Evolutionary conservation across 2,113 vertebrate genomes (phyloP).

Genomic region (Isichthys henryi): DNA sequence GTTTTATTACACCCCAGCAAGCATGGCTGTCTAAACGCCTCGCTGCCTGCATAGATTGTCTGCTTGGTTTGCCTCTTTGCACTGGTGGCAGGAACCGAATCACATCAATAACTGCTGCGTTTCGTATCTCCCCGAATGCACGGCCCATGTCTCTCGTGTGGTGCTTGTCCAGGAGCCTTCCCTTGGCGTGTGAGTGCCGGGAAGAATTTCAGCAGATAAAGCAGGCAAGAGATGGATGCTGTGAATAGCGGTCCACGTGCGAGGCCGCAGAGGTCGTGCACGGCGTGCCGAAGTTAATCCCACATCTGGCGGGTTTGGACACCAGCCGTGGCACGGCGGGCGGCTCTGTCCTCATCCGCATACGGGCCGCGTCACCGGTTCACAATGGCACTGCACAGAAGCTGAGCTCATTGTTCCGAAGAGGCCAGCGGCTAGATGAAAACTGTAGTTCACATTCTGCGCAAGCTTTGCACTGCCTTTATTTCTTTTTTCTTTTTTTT

Average conservation of each 20-base stretch:
- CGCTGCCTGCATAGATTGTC: not conserved
- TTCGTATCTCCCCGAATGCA: not conserved
- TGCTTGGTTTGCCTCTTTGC: not conserved
- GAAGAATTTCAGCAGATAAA: not conserved
- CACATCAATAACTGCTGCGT: not conserved
- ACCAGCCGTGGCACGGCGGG: not conserved
- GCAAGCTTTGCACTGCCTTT: not conserved
- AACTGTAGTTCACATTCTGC: not conserved
- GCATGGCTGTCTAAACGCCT: not conserved
- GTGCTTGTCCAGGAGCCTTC: not conserved
- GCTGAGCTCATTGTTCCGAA: not conserved
- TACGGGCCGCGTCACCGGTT: not conserved
- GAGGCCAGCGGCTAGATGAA: conserved; percentile 3
- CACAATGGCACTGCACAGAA: not conserved
- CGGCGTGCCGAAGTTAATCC: not conserved
- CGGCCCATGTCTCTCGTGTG: not conserved
- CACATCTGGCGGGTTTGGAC: not conserved
- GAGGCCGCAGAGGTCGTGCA: not conserved
- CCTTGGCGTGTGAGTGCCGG: not conserved
- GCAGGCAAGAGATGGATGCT: not conserved
- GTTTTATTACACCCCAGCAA: not conserved
- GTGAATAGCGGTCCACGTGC: not conserved
- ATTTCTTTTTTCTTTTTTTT: not conserved
- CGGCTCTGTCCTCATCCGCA: not conserved
- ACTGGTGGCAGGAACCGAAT: not conserved